phyloP scores from a whole-genome alignment of 2,888 invertebrate species.

The Lucinisca nassula region DNA sequence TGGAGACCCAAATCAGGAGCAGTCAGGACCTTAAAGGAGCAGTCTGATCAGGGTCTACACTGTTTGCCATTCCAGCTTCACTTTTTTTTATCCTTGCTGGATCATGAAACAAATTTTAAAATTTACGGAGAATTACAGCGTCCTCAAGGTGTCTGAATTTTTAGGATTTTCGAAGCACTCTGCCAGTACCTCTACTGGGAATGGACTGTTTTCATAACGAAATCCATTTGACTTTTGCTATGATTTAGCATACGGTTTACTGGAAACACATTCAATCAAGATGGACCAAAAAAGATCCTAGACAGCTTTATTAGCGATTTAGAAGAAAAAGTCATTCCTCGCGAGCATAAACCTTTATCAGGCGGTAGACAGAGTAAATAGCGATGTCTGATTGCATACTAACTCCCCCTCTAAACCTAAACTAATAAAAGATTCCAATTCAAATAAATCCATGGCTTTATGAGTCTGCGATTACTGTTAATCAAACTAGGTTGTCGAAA shows the following conservation, averaged over 20 bases:
- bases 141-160: too few species aligned
- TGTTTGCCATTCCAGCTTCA: too few species aligned
- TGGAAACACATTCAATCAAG: not conserved
- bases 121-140: too few species aligned
- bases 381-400: not conserved
- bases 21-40: too few species aligned
- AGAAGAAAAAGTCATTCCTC: not conserved
- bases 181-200: too few species aligned
- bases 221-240: not conserved
- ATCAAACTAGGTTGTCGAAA: not conserved
- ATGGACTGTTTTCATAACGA: too few species aligned
- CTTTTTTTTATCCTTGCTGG: too few species aligned
- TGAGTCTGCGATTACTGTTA: not conserved
- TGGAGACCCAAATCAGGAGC: too few species aligned
- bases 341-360: constrained; percentile 7
- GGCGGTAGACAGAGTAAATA: not conserved
- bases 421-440: not conserved
- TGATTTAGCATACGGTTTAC: not conserved
- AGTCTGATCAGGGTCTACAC: too few species aligned
- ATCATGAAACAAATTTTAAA: too few species aligned
- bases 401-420: constrained; percentile 14
- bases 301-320: constrained; percentile 17
- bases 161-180: too few species aligned
- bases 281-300: not conserved
- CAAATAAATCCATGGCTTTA: constrained; percentile 6